Evolutionary conservation across 2,797 vertebrate genomes (phyloP), one percentile per base, ranked within the genome.

Genomic region (Catamblyrhynchus diadema): DNA sequence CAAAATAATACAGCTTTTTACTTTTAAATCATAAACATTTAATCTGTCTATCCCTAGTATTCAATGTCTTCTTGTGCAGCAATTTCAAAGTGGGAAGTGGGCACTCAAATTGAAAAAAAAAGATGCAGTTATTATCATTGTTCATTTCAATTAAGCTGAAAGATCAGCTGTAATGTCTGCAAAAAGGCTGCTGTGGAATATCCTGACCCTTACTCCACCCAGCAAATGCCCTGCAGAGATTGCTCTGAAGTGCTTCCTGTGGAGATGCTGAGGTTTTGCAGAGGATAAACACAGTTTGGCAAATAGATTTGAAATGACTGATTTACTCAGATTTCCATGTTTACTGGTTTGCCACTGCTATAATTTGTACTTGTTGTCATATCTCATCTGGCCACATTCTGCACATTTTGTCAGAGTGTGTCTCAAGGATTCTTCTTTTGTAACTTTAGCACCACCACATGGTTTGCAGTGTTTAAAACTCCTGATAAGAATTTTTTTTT

Each of bases 251-350:
- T 19, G 83, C 79, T 91, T 95, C 94, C 91, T 81, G 33, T 56
- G 57, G 86, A 95, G 90, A 90, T 67, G 27, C 6, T 62, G 88
- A 94, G 66, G 61, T 88, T 95, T 95, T 95, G 81, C 66, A 81
- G 56, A 95, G 77, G 67, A 96, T 95, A 96, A 93, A 74, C 51
- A 85, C 61, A 93, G 71, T 87, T 91, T 87, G 95, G 94, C 95
- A 96, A 95, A 96, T 93, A 96, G 93, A 96, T 97, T 87, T 95
- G 86, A 96, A 97, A 96, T 92, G 87, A 97, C 72, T 81, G 93
- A 94, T 96, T 91, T 91, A 92, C 83, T 94, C 89, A 92, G 67
- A 92, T 95, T 93, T 95, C 91, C 95, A 90, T 94, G 69, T 94
- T 95, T 96, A 94, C 79, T 81, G 86, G 95, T 94, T 96, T 94